These are phyloP conservation scores for Crossoptilon crossoptilon DNA, from an alignment of 2,797 vertebrate species.

Conservation along the genomic window DNA sequence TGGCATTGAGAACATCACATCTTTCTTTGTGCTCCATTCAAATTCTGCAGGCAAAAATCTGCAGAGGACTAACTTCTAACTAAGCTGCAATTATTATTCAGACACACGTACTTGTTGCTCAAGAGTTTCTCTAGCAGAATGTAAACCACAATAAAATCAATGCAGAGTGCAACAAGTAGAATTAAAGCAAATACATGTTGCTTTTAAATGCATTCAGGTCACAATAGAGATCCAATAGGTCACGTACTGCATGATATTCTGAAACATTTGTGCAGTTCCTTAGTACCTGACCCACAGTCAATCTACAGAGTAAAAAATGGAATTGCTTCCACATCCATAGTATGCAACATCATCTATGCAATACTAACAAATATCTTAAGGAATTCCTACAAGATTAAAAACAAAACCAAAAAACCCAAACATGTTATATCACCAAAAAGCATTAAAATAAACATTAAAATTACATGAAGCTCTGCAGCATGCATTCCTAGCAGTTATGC, in stretches of 20 bases:
- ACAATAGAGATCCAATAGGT: neutral
- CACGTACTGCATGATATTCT: neutral
- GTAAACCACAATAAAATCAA: conserved; percentile 15
- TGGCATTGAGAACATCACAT: neutral
- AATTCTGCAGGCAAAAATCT: conserved; percentile 13
- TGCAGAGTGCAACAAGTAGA: neutral
- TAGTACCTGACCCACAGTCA: neutral
- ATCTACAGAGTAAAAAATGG: neutral
- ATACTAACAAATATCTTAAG: neutral
- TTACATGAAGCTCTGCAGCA: neutral
- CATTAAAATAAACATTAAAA: neutral
- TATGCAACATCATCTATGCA: neutral
- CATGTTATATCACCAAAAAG: neutral
- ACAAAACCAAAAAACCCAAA: too few relatives aligned
- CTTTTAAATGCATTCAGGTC: neutral
- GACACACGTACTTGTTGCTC: neutral
- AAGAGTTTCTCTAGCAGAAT: conserved; percentile 12
- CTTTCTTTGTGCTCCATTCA: neutral
- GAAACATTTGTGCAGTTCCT: neutral
- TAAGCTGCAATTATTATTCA: conserved; percentile 36
- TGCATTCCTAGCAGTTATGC: neutral
- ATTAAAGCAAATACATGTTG: neutral
- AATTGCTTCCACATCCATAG: neutral
- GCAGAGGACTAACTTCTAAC: neutral
- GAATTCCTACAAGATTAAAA: neutral